Evolutionary conservation across 2,888 invertebrate genomes (phyloP).

Genomic region (Ligdia adustata): DNA sequence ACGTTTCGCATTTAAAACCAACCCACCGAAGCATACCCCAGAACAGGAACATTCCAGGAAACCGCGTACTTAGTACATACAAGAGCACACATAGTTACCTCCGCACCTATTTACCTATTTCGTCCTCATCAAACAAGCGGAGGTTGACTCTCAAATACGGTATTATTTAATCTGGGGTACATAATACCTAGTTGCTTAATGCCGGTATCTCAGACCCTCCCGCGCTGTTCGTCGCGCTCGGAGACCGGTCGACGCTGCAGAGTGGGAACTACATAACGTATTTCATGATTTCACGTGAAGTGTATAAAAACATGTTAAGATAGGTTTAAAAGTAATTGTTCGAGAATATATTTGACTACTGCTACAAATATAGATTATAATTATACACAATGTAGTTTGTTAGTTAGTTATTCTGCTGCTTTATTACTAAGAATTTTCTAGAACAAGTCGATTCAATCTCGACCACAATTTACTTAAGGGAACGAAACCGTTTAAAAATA

Average conservation of each 20-base stretch:
- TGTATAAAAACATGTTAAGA: not conserved
- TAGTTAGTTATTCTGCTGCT: no score
- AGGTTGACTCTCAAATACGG: slow-evolving; percentile 5
- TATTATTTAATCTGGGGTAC: slow-evolving; percentile 8
- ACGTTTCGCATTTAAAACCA: no score
- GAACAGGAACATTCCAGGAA: no score
- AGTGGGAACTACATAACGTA: not conserved
- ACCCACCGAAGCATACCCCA: no score
- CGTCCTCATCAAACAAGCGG: slow-evolving; percentile 10
- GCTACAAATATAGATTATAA: not conserved
- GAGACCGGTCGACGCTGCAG: not conserved
- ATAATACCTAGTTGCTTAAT: slow-evolving; percentile 7
- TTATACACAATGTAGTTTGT: not conserved
- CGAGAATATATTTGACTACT: not conserved
- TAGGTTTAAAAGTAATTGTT: not conserved
- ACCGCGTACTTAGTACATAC: no score
- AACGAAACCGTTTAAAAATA: no score
- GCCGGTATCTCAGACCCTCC: not conserved
- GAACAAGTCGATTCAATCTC: no score
- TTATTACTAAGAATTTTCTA: no score
- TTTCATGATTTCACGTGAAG: no score
- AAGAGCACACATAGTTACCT: no score
- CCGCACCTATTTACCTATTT: not conserved
- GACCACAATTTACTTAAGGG: no score
- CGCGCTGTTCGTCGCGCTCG: not conserved